These are phyloP conservation scores for Meliscaeva auricollis DNA, from an alignment of 2,888 invertebrate genomes.

Conservation along the genomic window DNA sequence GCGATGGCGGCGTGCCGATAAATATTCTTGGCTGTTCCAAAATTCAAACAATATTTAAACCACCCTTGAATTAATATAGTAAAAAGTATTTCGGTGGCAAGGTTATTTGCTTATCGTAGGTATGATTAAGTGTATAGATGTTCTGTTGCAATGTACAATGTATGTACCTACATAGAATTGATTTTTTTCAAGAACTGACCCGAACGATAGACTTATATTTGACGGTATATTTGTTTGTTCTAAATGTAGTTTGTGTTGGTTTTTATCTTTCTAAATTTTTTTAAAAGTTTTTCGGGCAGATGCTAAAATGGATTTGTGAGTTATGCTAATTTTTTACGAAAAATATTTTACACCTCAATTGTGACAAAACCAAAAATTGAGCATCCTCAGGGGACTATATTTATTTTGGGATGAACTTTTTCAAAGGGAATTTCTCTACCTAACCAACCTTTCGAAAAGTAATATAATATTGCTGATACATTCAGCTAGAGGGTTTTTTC, in stretches of 20 bases:
- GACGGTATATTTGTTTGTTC: conserved; percentile 46
- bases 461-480: conserved; percentile 54
- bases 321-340: conserved; percentile 59
- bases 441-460: conserved; percentile 10
- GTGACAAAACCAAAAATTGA: conserved; percentile 40
- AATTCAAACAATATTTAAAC: background rate
- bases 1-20: too few species aligned
- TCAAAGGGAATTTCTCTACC: conserved; percentile 3
- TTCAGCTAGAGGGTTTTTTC: conserved; percentile 46
- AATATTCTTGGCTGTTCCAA: too few species aligned
- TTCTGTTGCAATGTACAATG: too few species aligned
- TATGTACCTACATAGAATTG: too few species aligned
- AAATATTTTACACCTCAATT: conserved; percentile 62
- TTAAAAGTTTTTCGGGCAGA: conserved; percentile 46
- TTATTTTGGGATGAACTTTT: conserved; percentile 13
- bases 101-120: conserved; percentile 36
- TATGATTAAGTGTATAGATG: conserved; percentile 1
- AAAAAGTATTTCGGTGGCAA: conserved; percentile 44
- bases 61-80: conserved; percentile 60
- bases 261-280: conserved; percentile 39
- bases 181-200: conserved; percentile 33
- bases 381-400: conserved; percentile 43
- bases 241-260: conserved; percentile 45
- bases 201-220: too few species aligned
- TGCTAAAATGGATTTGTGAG: conserved; percentile 21